Percentiles rank a stretch among this genome's conserved stretches.
phyloP scores from a whole-genome alignment of 1,140 invertebrate species.

The Phenacoccus solenopsis region DNA sequence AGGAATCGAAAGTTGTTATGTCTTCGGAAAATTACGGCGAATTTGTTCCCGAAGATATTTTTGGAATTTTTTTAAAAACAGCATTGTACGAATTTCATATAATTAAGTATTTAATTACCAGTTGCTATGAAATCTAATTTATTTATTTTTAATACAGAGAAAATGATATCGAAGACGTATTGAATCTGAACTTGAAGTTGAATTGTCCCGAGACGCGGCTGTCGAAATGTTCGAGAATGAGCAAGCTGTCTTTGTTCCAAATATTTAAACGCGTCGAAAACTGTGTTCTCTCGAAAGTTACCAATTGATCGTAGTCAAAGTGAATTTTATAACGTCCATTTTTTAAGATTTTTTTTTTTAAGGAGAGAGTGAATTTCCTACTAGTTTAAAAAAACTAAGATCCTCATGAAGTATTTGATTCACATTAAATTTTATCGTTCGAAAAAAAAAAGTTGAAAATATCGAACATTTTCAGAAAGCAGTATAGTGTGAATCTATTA shows the following conservation, averaged over 20 bases:
- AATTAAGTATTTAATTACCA: not conserved
- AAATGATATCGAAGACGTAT: not conserved
- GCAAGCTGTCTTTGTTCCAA: not conserved
- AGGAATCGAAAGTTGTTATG: constrained; percentile 51
- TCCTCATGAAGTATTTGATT: too few relatives aligned
- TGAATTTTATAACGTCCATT: not conserved
- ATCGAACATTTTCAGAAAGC: too few relatives aligned
- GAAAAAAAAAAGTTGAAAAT: too few relatives aligned
- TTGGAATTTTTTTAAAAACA: constrained; percentile 31
- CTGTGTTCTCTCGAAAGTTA: constrained; percentile 14
- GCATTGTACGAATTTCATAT: constrained; percentile 28
- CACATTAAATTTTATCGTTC: too few relatives aligned
- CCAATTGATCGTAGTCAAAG: constrained; percentile 6
- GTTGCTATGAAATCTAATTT: not conserved
- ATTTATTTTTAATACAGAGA: not conserved
- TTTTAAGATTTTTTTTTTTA: not conserved
- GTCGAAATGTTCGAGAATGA: not conserved
- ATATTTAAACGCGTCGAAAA: constrained; percentile 4
- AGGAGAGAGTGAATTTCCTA: too few relatives aligned
- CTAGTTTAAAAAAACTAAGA: too few relatives aligned
- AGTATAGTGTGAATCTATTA: too few relatives aligned
- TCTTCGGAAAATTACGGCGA: constrained; percentile 24
- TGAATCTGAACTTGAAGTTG: not conserved
- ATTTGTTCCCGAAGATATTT: constrained; percentile 32
- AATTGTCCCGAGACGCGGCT: not conserved